These are phyloP conservation scores for Alectura lathami DNA, from an alignment of 2,113 vertebrate species.

Conservation along the genomic window DNA sequence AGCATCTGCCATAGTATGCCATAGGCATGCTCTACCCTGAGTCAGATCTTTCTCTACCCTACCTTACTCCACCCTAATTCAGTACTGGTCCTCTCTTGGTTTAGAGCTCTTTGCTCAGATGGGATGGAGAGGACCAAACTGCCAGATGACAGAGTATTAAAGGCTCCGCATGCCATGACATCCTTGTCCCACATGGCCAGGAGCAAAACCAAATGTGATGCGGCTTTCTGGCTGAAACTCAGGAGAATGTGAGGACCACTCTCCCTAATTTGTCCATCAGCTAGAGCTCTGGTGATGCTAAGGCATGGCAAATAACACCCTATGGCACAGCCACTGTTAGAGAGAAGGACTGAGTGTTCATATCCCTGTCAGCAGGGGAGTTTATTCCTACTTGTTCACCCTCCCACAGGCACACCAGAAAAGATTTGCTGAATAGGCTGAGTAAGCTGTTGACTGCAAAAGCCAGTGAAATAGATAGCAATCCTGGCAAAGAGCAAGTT, in stretches of 20 bases:
- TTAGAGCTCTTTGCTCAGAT: background rate
- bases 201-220: background rate
- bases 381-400: background rate
- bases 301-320: background rate
- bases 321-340: fast-evolving
- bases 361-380: background rate
- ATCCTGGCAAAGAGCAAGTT: slow-evolving; percentile 4
- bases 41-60: background rate
- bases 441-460: background rate
- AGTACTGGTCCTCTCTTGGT: background rate
- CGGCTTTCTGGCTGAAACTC: background rate
- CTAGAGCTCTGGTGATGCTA: background rate
- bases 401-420: background rate
- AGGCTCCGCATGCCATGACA: background rate
- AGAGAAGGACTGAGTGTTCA: background rate
- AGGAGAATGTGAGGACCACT: background rate
- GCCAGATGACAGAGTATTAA: background rate
- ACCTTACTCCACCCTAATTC: background rate
- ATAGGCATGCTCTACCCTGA: background rate
- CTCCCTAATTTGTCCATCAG: background rate
- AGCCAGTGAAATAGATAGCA: background rate
- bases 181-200: background rate
- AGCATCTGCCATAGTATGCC: background rate
- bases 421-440: background rate
- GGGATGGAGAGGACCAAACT: background rate